A percentile compares a stretch with the other conserved stretches of the same genome.
phyloP scores from a whole-genome alignment of 2,888 invertebrate genomes.

The Acronicta aceris region DNA sequence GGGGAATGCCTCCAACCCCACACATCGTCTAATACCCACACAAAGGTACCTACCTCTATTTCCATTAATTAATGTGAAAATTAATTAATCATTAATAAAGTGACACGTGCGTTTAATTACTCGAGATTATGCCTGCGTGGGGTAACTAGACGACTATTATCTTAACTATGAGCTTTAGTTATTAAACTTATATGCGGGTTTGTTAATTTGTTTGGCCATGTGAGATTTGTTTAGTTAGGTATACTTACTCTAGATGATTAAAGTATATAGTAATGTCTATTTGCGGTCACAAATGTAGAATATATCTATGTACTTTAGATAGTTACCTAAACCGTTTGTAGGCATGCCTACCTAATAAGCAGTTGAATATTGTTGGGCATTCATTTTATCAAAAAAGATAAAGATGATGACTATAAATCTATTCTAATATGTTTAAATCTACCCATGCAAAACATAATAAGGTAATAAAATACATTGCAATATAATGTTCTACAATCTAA shows the following conservation, averaged over 20 bases:
- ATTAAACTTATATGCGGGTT: constrained; percentile 72
- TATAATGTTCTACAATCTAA: constrained; percentile 28
- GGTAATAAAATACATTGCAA: constrained; percentile 15
- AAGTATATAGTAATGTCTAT: not conserved
- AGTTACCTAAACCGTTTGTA: too few relatives aligned
- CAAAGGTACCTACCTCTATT: constrained; percentile 13
- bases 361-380: too few relatives aligned
- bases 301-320: too few relatives aligned
- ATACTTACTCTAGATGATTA: too few relatives aligned
- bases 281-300: too few relatives aligned
- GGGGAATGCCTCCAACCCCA: constrained; percentile 37
- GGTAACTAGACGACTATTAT: constrained; percentile 64
- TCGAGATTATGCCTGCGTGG: constrained; percentile 61
- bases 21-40: constrained; percentile 17
- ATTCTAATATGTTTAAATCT: too few relatives aligned
- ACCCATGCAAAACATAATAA: constrained; percentile 26
- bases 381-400: constrained; percentile 14
- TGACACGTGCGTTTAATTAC: constrained; percentile 77
- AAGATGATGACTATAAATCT: constrained; percentile 4
- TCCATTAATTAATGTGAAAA: constrained; percentile 44
- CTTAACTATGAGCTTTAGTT: constrained; percentile 61
- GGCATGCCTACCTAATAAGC: too few relatives aligned
- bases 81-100: constrained; percentile 61
- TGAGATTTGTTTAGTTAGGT: constrained; percentile 38
- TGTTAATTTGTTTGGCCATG: constrained; percentile 35